Evolutionary conservation across 2,113 vertebrate species (phyloP).

Genomic region (Clarias gariepinus): DNA sequence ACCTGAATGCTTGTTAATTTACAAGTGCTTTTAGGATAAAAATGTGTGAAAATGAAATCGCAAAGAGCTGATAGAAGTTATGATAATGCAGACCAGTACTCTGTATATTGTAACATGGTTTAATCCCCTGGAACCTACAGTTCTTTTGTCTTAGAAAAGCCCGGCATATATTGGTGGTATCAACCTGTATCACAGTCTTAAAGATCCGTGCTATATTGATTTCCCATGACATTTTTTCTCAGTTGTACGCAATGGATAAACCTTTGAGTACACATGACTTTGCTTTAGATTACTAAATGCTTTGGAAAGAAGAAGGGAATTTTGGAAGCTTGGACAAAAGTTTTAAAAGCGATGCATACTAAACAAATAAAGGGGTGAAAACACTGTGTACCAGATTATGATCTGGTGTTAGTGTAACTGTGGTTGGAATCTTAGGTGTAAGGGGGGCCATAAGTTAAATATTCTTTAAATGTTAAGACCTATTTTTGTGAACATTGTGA

Average conservation of each 20-base stretch:
- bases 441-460: background rate
- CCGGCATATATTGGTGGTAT: too few species aligned
- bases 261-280: too few species aligned
- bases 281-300: background rate
- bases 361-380: background rate
- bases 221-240: too few species aligned
- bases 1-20: background rate
- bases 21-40: background rate
- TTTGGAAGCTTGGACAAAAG: background rate
- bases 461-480: background rate
- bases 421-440: background rate
- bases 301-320: background rate
- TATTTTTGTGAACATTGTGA: background rate
- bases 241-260: too few species aligned
- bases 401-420: background rate
- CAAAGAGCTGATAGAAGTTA: background rate
- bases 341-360: background rate
- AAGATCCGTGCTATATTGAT: too few species aligned
- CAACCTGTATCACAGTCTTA: too few species aligned
- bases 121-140: too few species aligned
- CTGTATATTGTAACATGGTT: too few species aligned
- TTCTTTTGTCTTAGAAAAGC: too few species aligned
- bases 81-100: background rate
- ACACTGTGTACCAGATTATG: too few species aligned
- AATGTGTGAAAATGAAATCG: background rate